A percentile compares a stretch with the other conserved stretches of the same genome.
Evolutionary conservation across 1,140 invertebrate genomes (phyloP).

Genomic region (Heliothis subflexa): DNA sequence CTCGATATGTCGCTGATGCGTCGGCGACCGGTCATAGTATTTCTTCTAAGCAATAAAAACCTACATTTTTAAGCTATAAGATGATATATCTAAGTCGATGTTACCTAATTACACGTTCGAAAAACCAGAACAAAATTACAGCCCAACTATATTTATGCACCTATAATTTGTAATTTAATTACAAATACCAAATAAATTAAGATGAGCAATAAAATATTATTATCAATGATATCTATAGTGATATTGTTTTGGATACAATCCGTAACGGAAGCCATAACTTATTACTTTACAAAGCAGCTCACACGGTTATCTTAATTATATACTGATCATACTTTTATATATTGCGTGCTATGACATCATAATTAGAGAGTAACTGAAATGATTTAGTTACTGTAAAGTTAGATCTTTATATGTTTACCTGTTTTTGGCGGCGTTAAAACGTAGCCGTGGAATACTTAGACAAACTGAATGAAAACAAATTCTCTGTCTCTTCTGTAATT

Average conservation of each 20-base stretch:
- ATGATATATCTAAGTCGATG: too few relatives aligned
- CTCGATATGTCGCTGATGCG: too few relatives aligned
- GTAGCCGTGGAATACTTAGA: too few relatives aligned
- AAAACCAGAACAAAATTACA: too few relatives aligned
- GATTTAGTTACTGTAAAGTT: not conserved
- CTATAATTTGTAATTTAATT: not conserved
- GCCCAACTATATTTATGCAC: too few relatives aligned
- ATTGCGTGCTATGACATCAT: not conserved
- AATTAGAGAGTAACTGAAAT: slow-evolving; percentile 20
- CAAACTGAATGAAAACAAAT: too few relatives aligned
- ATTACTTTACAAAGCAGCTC: slow-evolving; percentile 26
- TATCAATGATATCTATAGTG: slow-evolving; percentile 35
- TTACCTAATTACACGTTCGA: too few relatives aligned
- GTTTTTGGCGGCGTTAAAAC: not conserved
- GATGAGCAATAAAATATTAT: slow-evolving; percentile 21
- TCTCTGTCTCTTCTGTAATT: too few relatives aligned
- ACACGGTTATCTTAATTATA: slow-evolving; percentile 35
- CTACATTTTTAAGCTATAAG: too few relatives aligned
- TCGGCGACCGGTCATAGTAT: too few relatives aligned
- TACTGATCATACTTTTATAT: slow-evolving; percentile 43
- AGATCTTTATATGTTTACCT: not conserved
- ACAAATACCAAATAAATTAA: slow-evolving; percentile 21
- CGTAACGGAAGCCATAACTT: slow-evolving; percentile 41
- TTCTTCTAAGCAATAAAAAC: too few relatives aligned
- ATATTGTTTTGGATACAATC: slow-evolving; percentile 37